phyloP scores from a whole-genome alignment of 2,797 vertebrate species.

The Chiroxiphia lanceolata region DNA sequence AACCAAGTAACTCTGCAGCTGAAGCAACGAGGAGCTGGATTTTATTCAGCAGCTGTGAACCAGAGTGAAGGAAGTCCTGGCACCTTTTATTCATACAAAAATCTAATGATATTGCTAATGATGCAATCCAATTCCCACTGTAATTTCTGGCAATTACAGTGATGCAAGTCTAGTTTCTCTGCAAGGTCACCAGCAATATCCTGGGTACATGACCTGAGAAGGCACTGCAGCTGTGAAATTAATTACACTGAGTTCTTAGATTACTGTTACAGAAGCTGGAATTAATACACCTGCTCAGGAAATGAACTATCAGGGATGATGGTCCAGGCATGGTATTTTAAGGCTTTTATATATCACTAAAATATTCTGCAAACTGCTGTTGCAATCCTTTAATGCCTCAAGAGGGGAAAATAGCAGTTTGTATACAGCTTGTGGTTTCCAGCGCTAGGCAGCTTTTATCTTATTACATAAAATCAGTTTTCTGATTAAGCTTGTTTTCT shows the following conservation, averaged over 20 bases:
- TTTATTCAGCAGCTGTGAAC: background rate
- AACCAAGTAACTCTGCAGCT: background rate
- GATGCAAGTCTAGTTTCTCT: background rate
- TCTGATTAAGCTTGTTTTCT: background rate
- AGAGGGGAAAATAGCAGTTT: background rate
- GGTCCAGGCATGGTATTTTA: background rate
- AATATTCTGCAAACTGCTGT: background rate
- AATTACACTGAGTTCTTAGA: background rate
- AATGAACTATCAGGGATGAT: background rate
- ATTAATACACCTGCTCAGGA: background rate
- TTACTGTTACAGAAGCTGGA: background rate
- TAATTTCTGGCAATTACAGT: background rate
- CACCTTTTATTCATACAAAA: background rate
- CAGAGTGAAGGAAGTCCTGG: background rate
- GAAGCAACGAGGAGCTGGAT: background rate
- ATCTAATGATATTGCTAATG: background rate
- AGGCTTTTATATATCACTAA: background rate
- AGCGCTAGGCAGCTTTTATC: background rate
- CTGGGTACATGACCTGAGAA: background rate
- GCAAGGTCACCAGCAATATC: background rate
- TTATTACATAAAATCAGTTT: background rate
- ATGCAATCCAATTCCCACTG: background rate
- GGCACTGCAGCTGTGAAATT: background rate
- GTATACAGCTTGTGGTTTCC: background rate
- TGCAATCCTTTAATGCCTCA: background rate